phyloP scores from a whole-genome alignment of 2,888 invertebrate genomes.

The Notocelia uddmanniana region DNA sequence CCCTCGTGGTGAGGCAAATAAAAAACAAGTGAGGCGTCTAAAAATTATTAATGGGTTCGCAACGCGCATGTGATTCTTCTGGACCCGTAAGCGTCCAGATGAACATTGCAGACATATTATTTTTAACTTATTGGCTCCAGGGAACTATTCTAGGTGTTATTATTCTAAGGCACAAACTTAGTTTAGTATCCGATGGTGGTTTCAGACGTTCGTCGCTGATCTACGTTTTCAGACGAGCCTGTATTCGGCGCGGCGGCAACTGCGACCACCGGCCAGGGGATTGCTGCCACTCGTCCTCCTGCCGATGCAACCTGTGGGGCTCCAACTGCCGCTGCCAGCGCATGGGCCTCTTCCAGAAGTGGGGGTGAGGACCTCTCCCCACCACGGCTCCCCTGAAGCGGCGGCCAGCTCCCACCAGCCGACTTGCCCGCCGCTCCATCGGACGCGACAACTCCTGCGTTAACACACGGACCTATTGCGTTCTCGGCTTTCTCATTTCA shows the following conservation, averaged over 20 bases:
- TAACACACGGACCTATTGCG: constrained; percentile 75
- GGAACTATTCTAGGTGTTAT: background rate
- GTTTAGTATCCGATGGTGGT: constrained; percentile 84
- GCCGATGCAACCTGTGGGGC: constrained; percentile 95
- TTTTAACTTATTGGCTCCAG: too few species aligned
- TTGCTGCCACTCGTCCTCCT: constrained; percentile 94
- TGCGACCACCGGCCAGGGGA: constrained; percentile 94
- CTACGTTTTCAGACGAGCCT: constrained; percentile 94
- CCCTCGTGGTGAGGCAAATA: too few species aligned
- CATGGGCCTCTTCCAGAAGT: constrained; percentile 95
- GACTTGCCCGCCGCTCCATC: constrained; percentile 78
- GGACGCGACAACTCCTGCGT: constrained; percentile 74
- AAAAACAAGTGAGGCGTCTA: too few species aligned
- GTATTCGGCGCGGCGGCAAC: constrained; percentile 92
- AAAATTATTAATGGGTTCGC: too few species aligned
- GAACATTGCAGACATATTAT: too few species aligned
- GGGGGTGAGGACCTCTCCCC: constrained; percentile 85
- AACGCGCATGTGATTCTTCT: too few species aligned
- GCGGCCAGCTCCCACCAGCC: constrained; percentile 74
- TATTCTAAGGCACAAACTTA: constrained; percentile 69
- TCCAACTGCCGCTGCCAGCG: constrained; percentile 95
- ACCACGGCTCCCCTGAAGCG: constrained; percentile 67
- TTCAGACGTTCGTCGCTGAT: constrained; percentile 94
- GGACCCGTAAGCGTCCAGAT: too few species aligned
- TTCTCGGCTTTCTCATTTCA: constrained; percentile 61